phyloP scores from a whole-genome alignment of 1,140 invertebrate genomes.

The Panagrolaimus sp. region DNA sequence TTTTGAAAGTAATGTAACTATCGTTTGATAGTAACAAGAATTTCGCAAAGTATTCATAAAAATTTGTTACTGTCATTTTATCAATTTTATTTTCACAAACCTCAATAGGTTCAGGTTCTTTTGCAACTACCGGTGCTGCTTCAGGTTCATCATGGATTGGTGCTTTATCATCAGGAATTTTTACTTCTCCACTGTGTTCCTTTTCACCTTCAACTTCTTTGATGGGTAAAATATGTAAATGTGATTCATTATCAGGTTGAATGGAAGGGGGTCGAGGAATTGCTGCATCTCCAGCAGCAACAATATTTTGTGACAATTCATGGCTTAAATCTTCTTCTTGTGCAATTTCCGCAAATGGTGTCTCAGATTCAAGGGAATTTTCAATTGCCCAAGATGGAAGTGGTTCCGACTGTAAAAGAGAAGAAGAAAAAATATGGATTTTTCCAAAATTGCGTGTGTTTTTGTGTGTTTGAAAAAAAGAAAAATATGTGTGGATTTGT shows the following conservation, averaged over 20 bases:
- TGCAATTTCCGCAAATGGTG: background rate
- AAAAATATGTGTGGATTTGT: no score
- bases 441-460: background rate
- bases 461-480: background rate
- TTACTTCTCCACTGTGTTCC: no score
- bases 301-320: background rate
- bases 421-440: background rate
- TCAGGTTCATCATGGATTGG: background rate
- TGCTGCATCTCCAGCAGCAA: background rate
- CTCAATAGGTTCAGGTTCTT: background rate
- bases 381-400: conserved; percentile 6
- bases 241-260: background rate
- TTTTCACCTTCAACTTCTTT: conserved; percentile 4
- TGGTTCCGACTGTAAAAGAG: background rate
- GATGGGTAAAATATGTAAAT: conserved; percentile 8
- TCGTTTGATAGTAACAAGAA: background rate
- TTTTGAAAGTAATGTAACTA: no score
- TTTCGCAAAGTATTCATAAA: background rate
- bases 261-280: background rate
- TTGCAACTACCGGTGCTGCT: background rate
- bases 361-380: background rate
- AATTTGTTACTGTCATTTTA: background rate
- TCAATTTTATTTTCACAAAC: background rate
- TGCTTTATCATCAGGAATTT: background rate
- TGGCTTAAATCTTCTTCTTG: background rate